These are phyloP conservation scores for Cervus canadensis DNA, from an alignment of 2,113 vertebrate species.

Conservation along the genomic window DNA sequence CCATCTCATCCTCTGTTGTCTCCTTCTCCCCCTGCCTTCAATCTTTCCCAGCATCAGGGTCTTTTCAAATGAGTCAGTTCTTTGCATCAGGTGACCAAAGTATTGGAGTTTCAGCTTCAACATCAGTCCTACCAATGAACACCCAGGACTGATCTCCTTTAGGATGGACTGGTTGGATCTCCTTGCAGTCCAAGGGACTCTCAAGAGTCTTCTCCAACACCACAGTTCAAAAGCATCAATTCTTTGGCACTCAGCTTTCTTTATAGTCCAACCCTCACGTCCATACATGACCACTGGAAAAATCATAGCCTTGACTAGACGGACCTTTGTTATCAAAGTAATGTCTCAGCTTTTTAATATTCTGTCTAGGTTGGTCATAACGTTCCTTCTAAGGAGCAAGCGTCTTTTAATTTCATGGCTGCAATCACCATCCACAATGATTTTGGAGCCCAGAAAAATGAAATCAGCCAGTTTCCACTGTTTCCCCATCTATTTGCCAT, in stretches of 20 bases:
- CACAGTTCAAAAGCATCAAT: not conserved
- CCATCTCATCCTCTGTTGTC: not conserved
- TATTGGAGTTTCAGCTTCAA: not conserved
- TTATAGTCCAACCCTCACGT: not conserved
- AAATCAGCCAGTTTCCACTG: not conserved
- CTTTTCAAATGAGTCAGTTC: not conserved
- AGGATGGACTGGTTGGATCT: not conserved
- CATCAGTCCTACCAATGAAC: not conserved
- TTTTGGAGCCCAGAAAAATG: not conserved
- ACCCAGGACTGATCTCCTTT: not conserved
- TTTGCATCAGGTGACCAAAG: not conserved
- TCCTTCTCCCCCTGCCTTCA: not conserved
- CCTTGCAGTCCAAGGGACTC: not conserved
- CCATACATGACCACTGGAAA: not conserved
- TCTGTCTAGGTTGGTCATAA: not conserved
- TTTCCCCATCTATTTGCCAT: not conserved
- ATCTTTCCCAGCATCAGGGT: not conserved
- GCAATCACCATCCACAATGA: rapidly evolving
- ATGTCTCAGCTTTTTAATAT: not conserved
- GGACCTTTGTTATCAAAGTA: not conserved
- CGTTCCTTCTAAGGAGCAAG: not conserved
- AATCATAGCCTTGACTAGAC: not conserved
- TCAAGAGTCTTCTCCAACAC: not conserved
- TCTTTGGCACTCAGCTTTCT: not conserved
- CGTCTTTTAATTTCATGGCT: not conserved